Evolutionary conservation across 23 tunicate species (phyloP), one percentile per base, ranked within the genome.

Genomic region (Trididemnum nubilum): DNA sequence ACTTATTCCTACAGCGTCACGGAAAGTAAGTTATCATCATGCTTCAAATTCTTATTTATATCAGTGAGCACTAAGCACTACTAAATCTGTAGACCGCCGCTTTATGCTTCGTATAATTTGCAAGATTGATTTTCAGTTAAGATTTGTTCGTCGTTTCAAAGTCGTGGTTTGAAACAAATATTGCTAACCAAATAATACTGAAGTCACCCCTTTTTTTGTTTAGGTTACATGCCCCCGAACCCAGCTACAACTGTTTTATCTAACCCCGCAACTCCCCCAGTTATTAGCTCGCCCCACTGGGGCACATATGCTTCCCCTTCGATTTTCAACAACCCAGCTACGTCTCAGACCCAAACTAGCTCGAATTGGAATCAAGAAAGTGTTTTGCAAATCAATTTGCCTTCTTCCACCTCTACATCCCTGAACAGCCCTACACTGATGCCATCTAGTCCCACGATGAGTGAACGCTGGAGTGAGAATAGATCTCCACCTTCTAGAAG

Each of bases 1-100:
- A 7, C 54, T 44, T 44, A 44, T 15, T 70, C 87, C 1, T 83
- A 73, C 52, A 58, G 51, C 81, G 52, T 83, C 35, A 83, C 87
- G 0, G 80, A 83, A 70, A 27, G 76, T 70, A 33, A 70, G 76
- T 44, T 44, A 7, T 9, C 15, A 9, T 44, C 54, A n/a, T n/a
- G n/a, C 58, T 15, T 50, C 58, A 50, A 15, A 15, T 50, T 50
- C 58, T 15, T 50, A 50, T 15, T 15, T 50, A 50, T 50, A 19
- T 15, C 15, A 50, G n/a, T n/a, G n/a, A n/a, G n/a, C n/a, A n/a
- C n/a, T n/a, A n/a, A n/a, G n/a, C n/a, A n/a, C n/a, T n/a, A n/a
- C n/a, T n/a, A n/a, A n/a, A n/a, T n/a, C n/a, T n/a, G n/a, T n/a
- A n/a, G n/a, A n/a, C n/a, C n/a, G n/a, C n/a, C n/a, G n/a, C n/a